Evolutionary conservation across 2,888 invertebrate genomes (phyloP).

Genomic region (Drosophila robusta): DNA sequence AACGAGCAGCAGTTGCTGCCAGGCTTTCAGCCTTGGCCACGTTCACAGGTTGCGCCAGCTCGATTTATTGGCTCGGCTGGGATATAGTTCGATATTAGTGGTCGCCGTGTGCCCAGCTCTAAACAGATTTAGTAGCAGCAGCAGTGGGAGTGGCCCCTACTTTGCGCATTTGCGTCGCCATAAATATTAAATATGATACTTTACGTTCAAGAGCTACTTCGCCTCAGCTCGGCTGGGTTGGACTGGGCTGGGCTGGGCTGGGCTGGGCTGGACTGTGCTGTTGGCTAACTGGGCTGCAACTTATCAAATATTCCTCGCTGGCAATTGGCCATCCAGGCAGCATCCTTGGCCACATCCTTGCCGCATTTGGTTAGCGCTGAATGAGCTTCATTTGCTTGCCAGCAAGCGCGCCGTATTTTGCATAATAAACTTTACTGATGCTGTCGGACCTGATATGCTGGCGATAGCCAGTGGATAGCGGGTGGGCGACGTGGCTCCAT

Average conservation of each 20-base stretch:
- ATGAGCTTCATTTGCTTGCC: conserved; percentile 80
- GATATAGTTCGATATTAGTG: conserved; percentile 72
- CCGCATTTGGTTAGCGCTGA: conserved; percentile 68
- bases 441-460: conserved; percentile 35
- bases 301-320: conserved; percentile 80
- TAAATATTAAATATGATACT: conserved; percentile 83
- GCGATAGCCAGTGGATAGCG: conserved; percentile 25
- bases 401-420: conserved; percentile 72
- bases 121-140: conserved; percentile 39
- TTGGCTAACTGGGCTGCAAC: conserved; percentile 56
- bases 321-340: conserved; percentile 76
- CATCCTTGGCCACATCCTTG: conserved; percentile 79
- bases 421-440: conserved; percentile 75
- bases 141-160: conserved; percentile 33
- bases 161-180: conserved; percentile 68
- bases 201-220: conserved; percentile 59
- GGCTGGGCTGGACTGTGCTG: conserved; percentile 7
- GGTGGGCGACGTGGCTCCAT: conserved; percentile 1
- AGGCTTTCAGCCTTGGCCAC: conserved; percentile 43
- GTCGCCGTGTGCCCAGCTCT: conserved; percentile 45
- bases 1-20: conserved; percentile 21
- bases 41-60: conserved; percentile 35
- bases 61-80: conserved; percentile 74
- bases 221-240: conserved; percentile 17
- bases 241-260: neutral